Evolutionary conservation across 2,797 vertebrate species (phyloP).

Genomic region (Pangasius mekongensis): DNA sequence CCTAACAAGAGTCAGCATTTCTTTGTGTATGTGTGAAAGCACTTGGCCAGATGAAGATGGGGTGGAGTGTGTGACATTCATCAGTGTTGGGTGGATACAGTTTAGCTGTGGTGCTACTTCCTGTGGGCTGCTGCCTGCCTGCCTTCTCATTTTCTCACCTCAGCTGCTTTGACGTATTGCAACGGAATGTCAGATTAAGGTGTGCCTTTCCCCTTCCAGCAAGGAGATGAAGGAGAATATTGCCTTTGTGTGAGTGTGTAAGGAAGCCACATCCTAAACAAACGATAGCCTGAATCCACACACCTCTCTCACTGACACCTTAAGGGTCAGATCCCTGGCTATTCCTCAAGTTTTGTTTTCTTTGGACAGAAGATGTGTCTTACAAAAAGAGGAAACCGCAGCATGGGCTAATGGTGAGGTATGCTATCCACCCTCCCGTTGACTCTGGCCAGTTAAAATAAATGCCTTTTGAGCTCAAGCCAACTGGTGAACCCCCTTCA

Average conservation of each 20-base stretch:
- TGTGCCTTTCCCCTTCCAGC: slow-evolving; percentile 42
- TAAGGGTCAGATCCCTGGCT: slow-evolving; percentile 42
- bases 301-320: slow-evolving; percentile 37
- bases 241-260: slow-evolving; percentile 17
- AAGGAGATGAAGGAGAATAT: slow-evolving; percentile 43
- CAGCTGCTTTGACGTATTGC: slow-evolving; percentile 43
- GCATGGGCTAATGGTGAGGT: slow-evolving; percentile 20
- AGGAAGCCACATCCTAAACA: slow-evolving; percentile 51
- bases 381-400: slow-evolving; percentile 31
- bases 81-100: slow-evolving; percentile 41
- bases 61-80: slow-evolving; percentile 30
- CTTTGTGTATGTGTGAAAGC: slow-evolving; percentile 18
- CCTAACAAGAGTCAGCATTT: slow-evolving; percentile 1
- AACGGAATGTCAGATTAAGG: slow-evolving; percentile 48
- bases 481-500: slow-evolving; percentile 22
- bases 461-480: slow-evolving; percentile 17
- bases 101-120: slow-evolving; percentile 42
- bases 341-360: slow-evolving; percentile 42
- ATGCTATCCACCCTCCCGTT: slow-evolving; percentile 18
- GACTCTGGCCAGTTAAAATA: slow-evolving; percentile 27
- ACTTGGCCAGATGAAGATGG: slow-evolving; percentile 14
- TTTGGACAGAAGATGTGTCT: slow-evolving; percentile 46
- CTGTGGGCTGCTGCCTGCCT: slow-evolving; percentile 29
- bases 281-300: slow-evolving; percentile 46
- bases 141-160: slow-evolving; percentile 56